These are phyloP conservation scores for Gisinianus flammeolus DNA, from an alignment of 2,888 invertebrate genomes.

Conservation along the genomic window DNA sequence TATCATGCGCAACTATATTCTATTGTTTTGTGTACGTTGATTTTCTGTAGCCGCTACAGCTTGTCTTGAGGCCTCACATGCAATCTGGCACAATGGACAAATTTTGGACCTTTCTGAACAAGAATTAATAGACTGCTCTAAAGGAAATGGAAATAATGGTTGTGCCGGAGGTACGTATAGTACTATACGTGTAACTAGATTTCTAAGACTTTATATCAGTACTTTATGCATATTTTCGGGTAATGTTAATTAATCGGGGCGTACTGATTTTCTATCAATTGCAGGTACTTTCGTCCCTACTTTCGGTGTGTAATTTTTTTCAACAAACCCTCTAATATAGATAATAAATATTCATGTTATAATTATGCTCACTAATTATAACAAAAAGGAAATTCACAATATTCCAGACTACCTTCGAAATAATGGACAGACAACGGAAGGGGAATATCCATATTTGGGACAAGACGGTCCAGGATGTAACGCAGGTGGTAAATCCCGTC, in stretches of 20 bases:
- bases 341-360: no score
- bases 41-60: constrained; percentile 18
- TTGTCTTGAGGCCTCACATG: constrained; percentile 11
- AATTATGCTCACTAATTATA: no score
- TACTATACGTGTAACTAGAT: no score
- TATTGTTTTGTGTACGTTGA: background rate
- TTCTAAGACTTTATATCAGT: no score
- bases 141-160: constrained; percentile 7
- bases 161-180: constrained; percentile 18
- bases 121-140: constrained; percentile 15
- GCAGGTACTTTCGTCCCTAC: background rate
- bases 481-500: background rate
- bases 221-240: no score
- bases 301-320: no score
- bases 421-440: constrained; percentile 4
- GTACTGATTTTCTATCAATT: no score
- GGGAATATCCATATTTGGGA: constrained; percentile 18
- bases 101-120: constrained; percentile 12
- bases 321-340: no score
- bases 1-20: no score
- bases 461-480: background rate
- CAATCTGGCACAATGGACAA: constrained; percentile 19
- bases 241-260: no score
- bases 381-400: no score
- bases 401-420: constrained; percentile 27